These are phyloP conservation scores for Luperina nickerlii DNA, from an alignment of 2,888 invertebrate genomes.

Conservation along the genomic window DNA sequence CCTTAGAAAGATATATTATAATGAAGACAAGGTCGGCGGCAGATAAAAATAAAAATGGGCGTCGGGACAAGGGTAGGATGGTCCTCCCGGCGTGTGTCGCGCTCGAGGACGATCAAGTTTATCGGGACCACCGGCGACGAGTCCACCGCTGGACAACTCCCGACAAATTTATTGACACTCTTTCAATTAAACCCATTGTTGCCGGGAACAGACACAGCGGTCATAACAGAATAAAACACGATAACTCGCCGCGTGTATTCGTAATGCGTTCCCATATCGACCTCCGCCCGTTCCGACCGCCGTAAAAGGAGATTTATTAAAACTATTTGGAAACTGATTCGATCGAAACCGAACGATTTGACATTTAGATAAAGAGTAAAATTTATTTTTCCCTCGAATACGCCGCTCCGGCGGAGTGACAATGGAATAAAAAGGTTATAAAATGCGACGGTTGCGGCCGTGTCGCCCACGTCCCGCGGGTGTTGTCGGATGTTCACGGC, in stretches of 20 bases:
- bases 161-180: constrained; percentile 90
- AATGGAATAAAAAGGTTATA: constrained; percentile 90
- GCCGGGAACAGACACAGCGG: constrained; percentile 83
- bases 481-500: constrained; percentile 81
- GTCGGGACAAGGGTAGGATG: constrained; percentile 80
- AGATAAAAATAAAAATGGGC: constrained; percentile 87
- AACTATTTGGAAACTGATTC: constrained; percentile 90
- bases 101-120: constrained; percentile 78
- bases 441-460: constrained; percentile 86
- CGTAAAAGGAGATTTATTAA: constrained; percentile 91
- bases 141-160: constrained; percentile 74
- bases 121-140: constrained; percentile 88
- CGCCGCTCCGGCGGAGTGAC: constrained; percentile 86
- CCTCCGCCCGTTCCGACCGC: constrained; percentile 81
- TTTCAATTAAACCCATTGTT: constrained; percentile 90
- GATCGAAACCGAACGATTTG: constrained; percentile 90
- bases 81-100: constrained; percentile 80
- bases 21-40: constrained; percentile 84
- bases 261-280: constrained; percentile 85
- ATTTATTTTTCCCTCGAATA: constrained; percentile 88
- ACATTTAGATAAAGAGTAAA: constrained; percentile 90
- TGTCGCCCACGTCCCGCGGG: constrained; percentile 87
- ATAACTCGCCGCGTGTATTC: constrained; percentile 88
- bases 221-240: constrained; percentile 88
- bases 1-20: constrained; percentile 83